phyloP scores from a whole-genome alignment of 2,888 invertebrate species.

The Oegoconia quadripuncta region DNA sequence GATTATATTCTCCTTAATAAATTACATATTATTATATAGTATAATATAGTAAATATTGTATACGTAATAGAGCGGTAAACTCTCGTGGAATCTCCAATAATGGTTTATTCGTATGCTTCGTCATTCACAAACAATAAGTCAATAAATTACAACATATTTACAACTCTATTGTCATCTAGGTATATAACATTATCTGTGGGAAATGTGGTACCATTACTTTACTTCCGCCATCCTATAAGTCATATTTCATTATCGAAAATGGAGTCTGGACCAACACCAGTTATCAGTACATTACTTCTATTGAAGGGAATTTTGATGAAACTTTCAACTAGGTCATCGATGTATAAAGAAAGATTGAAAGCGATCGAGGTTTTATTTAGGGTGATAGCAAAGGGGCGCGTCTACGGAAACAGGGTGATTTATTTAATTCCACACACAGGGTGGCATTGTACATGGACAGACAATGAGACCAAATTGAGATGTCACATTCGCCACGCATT shows the following conservation, averaged over 20 bases:
- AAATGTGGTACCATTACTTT: slow-evolving; percentile 26
- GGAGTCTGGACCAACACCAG: background rate
- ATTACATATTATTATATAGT: no score
- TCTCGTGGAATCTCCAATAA: background rate
- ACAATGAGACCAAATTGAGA: slow-evolving; percentile 72
- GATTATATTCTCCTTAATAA: no score
- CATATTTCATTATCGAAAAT: slow-evolving; percentile 5
- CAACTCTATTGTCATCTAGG: slow-evolving; percentile 21
- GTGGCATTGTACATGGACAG: slow-evolving; percentile 33
- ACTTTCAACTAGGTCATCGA: background rate
- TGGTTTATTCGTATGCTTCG: background rate
- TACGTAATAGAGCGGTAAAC: no score
- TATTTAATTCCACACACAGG: slow-evolving; percentile 32
- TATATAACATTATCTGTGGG: slow-evolving; percentile 20
- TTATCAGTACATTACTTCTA: slow-evolving; percentile 12
- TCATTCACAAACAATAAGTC: slow-evolving; percentile 12
- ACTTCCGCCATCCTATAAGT: slow-evolving; percentile 32
- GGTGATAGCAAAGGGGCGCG: slow-evolving; percentile 25
- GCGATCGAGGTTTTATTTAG: background rate
- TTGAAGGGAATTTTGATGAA: slow-evolving; percentile 3
- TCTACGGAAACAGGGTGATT: slow-evolving; percentile 39
- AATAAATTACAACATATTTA: slow-evolving; percentile 24
- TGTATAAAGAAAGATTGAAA: slow-evolving; percentile 1
- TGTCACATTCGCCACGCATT: slow-evolving; percentile 63
- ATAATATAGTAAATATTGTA: no score